Base-by-base conservation (phyloP, 2,797 vertebrate species). In the Chanos chanos region DNA sequence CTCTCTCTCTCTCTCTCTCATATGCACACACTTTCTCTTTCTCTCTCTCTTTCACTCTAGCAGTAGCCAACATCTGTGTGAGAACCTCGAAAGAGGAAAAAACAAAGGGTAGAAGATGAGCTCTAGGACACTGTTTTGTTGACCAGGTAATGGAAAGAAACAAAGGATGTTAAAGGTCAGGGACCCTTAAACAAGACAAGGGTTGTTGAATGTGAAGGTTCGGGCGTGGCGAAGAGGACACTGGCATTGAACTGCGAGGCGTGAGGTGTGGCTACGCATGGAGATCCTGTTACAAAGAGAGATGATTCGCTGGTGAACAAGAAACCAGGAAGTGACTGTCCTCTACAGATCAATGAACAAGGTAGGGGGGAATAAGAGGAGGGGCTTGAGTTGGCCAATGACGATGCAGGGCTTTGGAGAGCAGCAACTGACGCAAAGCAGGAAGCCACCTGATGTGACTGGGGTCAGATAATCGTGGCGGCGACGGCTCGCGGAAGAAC, bases 391-490 rank as follows among this genome's bases (percentile, higher is more conserved):
- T 66, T 59, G 56, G 68, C 67, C 88, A 87, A 87, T 83, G 79
- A 59, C 55, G 69, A n/a, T n/a, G 85, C 72, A 7, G 21, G 86
- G 82, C 88, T 81, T 39, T 19, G 2, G 87, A 83, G 89, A 90
- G 83, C 70, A 37, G 72, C 75, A 47, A 88, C 87, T 93, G 91
- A 90, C 89, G 91, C 91, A 96, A 92, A 96, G 90, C 94, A 94
- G 93, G 94, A 97, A 96, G 89, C 94, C 87, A 97, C 94, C 94
- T 96, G 93, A 95, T 92, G 94, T 91, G 92, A 92, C 91, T 83
- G 81, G 85, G 92, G 86, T 84, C 91, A 90, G 91, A 93, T 91
- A 92, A 93, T 91, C 87, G 90, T 85, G 79, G 83, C 85, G 85
- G 77, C 85, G 83, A 76, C 83, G 78, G 88, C 86, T 83, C 72